Base-by-base conservation (phyloP, 2,888 invertebrate genomes). In the Yponomeuta malinellus region DNA sequence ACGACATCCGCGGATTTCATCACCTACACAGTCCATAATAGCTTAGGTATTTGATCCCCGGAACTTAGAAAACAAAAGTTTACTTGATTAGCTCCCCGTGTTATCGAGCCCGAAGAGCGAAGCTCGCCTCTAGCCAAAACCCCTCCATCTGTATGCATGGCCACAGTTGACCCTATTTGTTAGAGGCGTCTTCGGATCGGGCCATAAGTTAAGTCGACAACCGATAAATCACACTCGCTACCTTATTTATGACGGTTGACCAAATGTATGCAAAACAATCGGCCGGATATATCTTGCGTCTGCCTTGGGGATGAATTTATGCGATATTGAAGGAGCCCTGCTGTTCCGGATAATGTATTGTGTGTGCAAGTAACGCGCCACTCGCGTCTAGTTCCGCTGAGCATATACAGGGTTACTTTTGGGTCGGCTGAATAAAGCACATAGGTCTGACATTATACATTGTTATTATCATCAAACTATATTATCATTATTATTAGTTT, bases 161-260 rank as follows among this genome's bases (percentile, higher is more conserved):
- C 68, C 68, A 10, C 15, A 15, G 12, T 23, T 68, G 68, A 48
- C 68, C 68, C 68, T 68, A 65, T 65, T 65, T 68, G 65, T 65
- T 23, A 15, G 68, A 48, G 43, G 37, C 48, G 37, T 68, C 65
- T 65, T 48, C 75, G 77, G 81, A 81, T 81, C 79, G 81, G 73
- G 76, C 79, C 79, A 85, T 85, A 85, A 84, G 81, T 85, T 83
- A 83, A 76, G 75, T 76, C 79, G 85, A 83, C 84, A 80, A 75
- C 76, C 78, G 73, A 83, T 85, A 78, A 78, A 83, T 85, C 85
- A 81, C 65, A 65, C 31, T 65, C 33, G 65, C 65, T 29, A 65
- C 65, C 65, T 65, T 65, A 65, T 78, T 79, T 80, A 78, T 79
- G 79, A 75, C 75, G 75, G 76, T 78, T 79, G 78, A 79, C 80